Base-by-base conservation (phyloP, 1,140 invertebrate genomes). In the Bombus pyrosoma region DNA sequence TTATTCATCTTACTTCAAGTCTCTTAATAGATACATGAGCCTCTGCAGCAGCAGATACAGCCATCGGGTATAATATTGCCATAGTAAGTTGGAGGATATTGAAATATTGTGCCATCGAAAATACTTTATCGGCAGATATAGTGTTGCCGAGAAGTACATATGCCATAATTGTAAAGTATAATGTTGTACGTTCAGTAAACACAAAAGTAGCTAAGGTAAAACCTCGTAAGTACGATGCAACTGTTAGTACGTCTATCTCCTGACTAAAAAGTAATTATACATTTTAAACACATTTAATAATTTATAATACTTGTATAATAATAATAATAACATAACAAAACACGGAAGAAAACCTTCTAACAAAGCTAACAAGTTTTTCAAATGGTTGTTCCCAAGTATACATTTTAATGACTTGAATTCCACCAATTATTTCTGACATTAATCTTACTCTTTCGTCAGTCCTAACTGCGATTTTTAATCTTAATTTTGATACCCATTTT, bases 351-450 rank as follows among this genome's bases (percentile, higher is more conserved):
- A 72, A 85, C 96, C 94, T 96, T 94, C 97, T 94, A 12, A 96
- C 95, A 43, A 95, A 87, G 73, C 96, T 95, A 4, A 98, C 96
- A 6, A 97, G 92, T 87, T 96, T 95, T 79, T 96, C 96, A 91
- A 98, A 98, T 10, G 97, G 97, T 89, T 96, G 97, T 90, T 98
- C 97, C 97, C 97, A 98, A 3, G 97, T 96, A 89, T 98, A 98
- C 97, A 98, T 98, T 96, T 98, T 98, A 79, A 97, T 97, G 0
- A 98, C 97, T 94, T 98, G 96, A 68, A 97, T 96, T 1, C 97
- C 97, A 71, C 95, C 95, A 5, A 98, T 97, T 37, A 98, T 96
- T 95, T 98, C 98, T 90, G 96, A 97, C 98, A 98, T 98, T 12
- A 98, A 93, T 88, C 97, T 96, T 3, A 98, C 97, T 86, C 98